Percentiles rank a stretch among this genome's conserved stretches.
Conservation (phyloP, 1,140 invertebrate species). For the Drosophila busckii region DNA sequence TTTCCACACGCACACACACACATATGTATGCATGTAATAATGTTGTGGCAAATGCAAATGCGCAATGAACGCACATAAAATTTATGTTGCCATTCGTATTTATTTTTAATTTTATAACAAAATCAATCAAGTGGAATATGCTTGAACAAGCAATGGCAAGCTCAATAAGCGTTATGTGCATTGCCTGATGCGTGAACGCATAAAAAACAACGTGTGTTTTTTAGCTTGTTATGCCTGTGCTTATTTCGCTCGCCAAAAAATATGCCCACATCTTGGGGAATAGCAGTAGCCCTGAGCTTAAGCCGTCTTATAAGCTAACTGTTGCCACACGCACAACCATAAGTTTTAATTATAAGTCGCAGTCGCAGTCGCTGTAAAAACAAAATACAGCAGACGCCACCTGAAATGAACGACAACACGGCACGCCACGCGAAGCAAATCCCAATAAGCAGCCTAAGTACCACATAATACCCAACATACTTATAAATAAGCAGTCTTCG, state of each 20-base stretch:
- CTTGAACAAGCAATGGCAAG: conserved; percentile 6
- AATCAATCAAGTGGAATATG: conserved; percentile 63
- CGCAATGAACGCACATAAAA: conserved; percentile 45
- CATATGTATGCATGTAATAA: conserved; percentile 24
- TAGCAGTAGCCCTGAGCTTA: no score
- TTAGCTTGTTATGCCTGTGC: conserved; percentile 20
- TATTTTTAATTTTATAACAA: conserved; percentile 66
- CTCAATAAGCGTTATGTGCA: conserved; percentile 34
- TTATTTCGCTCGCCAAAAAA: background rate
- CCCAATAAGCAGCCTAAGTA: conserved; percentile 63
- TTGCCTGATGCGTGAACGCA: conserved; percentile 4
- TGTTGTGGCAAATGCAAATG: conserved; percentile 60
- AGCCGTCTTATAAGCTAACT: conserved; percentile 28
- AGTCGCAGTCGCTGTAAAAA: background rate
- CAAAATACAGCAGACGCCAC: conserved; percentile 14
- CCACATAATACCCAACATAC: conserved; percentile 62
- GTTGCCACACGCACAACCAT: conserved; percentile 24
- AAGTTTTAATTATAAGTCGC: conserved; percentile 66
- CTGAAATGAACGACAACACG: conserved; percentile 25
- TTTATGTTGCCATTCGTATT: conserved; percentile 65
- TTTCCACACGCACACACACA: no score
- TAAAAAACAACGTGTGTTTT: conserved; percentile 18
- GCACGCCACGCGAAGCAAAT: conserved; percentile 43
- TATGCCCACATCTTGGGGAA: no score
- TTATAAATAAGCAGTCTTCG: conserved; percentile 20